A percentile compares a stretch with the other conserved stretches of the same genome.
Evolutionary conservation across 2,113 vertebrate genomes (phyloP).

Genomic region (Malaclemys terrapin): DNA sequence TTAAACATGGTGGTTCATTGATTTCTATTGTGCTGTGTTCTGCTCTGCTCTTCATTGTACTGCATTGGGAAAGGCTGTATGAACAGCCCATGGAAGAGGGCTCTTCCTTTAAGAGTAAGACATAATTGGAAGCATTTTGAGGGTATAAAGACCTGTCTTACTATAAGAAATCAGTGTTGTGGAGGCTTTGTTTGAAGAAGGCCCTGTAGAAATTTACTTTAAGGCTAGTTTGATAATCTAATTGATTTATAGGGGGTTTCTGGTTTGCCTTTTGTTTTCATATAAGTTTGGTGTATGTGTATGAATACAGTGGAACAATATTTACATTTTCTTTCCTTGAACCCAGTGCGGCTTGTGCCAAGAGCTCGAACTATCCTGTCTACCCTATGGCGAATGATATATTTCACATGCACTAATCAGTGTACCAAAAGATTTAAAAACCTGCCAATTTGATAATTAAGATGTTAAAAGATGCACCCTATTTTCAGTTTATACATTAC

Average conservation of each 20-base stretch:
- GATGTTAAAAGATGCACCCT: neutral
- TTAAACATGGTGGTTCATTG: neutral
- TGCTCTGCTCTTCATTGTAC: neutral
- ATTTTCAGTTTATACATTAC: neutral
- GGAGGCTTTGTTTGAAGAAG: accelerated
- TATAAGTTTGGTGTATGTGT: neutral
- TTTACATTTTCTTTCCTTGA: neutral
- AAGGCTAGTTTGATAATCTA: neutral
- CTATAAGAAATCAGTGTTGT: accelerated
- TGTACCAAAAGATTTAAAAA: neutral
- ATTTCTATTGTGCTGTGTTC: accelerated
- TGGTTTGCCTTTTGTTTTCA: neutral
- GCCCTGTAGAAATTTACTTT: accelerated
- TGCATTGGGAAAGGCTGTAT: neutral
- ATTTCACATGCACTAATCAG: neutral
- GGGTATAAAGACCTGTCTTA: neutral
- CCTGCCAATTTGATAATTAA: neutral
- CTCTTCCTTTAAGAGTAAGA: accelerated
- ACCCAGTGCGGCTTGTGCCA: accelerated
- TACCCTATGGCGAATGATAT: neutral
- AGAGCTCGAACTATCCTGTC: neutral
- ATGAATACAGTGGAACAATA: neutral
- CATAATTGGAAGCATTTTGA: neutral
- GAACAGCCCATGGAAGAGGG: accelerated
- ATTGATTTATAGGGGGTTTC: neutral